phyloP scores from a whole-genome alignment of 1,140 invertebrate genomes.

The Callitettix versicolor region DNA sequence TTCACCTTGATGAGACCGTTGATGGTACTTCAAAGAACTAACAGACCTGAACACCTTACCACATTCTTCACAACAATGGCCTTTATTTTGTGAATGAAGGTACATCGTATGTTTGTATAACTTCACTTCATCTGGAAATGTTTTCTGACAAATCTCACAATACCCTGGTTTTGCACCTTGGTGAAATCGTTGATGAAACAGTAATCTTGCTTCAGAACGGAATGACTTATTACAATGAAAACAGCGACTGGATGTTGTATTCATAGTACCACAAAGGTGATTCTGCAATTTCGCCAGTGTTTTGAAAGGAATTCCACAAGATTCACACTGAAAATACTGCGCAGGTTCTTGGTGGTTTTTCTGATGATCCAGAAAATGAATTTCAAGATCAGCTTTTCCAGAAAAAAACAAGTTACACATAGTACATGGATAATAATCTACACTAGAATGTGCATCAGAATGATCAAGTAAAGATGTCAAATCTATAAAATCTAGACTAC shows the following conservation, averaged over 20 bases:
- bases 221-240: conserved; percentile 20
- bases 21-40: conserved; percentile 20
- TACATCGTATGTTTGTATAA: conserved; percentile 21
- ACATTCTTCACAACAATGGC: conserved; percentile 22
- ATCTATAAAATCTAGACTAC: conserved; percentile 14
- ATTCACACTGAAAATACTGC: conserved; percentile 14
- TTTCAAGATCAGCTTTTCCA: conserved; percentile 13
- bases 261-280: conserved; percentile 7
- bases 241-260: conserved; percentile 12
- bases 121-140: conserved; percentile 20
- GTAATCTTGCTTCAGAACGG: conserved; percentile 11
- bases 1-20: conserved; percentile 18
- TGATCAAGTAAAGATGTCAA: conserved; percentile 13
- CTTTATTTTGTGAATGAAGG: conserved; percentile 18
- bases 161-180: conserved; percentile 12
- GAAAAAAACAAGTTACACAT: conserved; percentile 15
- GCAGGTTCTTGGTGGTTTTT: not conserved
- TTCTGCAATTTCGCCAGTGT: not conserved
- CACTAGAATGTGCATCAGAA: conserved; percentile 16
- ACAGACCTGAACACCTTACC: conserved; percentile 21
- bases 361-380: conserved; percentile 17
- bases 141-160: conserved; percentile 20
- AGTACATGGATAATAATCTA: conserved; percentile 14
- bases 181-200: conserved; percentile 21
- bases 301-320: conserved; percentile 16